Conservation (phyloP, 2,888 invertebrate species). For the Pachymerium ferrugineum region DNA sequence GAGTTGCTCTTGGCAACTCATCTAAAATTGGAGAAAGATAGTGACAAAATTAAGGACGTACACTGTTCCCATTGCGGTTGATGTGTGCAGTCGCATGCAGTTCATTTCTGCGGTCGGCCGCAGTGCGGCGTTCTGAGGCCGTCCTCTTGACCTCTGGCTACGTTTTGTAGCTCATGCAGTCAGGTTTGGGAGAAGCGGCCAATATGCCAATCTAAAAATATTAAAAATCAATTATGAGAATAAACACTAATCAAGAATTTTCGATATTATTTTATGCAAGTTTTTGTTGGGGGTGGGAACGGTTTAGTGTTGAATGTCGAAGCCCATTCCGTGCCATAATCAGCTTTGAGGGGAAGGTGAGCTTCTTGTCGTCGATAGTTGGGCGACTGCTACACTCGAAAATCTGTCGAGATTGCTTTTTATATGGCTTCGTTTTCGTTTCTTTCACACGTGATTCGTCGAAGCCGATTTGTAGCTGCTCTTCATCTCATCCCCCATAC, state of each 20-base stretch:
- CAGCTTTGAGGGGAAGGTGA: conserved; percentile 13
- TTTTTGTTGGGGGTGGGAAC: background rate
- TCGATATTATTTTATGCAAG: background rate
- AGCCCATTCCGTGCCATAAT: conserved; percentile 8
- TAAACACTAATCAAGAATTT: background rate
- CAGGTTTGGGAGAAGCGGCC: background rate
- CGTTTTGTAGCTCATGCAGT: conserved; percentile 8
- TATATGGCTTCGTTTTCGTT: conserved; percentile 9
- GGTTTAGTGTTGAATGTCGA: background rate
- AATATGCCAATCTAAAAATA: background rate
- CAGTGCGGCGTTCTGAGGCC: background rate
- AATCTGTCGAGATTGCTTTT: conserved; percentile 13
- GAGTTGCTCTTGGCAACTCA: background rate
- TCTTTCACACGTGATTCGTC: conserved; percentile 4
- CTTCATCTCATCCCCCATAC: background rate
- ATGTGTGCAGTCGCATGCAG: conserved; percentile 8
- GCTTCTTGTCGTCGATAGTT: conserved; percentile 9
- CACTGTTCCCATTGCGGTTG: conserved; percentile 9
- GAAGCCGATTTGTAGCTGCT: conserved; percentile 4
- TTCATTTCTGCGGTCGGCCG: conserved; percentile 8
- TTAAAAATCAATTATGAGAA: background rate
- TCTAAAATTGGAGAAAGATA: background rate
- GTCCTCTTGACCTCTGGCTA: conserved; percentile 7
- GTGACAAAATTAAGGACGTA: background rate
- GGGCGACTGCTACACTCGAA: background rate